Evolutionary conservation across 2,888 invertebrate genomes (phyloP).

Genomic region (Peribatodes rhomboidaria): DNA sequence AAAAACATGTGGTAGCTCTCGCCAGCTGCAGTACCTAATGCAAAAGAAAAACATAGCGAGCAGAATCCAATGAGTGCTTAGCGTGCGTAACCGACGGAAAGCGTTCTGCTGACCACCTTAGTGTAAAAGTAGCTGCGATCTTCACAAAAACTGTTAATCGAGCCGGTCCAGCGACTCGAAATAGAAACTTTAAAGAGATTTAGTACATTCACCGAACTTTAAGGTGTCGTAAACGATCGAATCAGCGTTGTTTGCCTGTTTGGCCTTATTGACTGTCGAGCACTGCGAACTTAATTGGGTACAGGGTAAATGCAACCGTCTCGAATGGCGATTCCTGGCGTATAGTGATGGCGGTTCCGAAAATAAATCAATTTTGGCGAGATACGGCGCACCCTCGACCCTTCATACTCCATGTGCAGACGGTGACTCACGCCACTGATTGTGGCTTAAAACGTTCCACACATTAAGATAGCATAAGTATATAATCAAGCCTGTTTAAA

Average conservation of each 20-base stretch:
- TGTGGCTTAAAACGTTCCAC: constrained; percentile 22
- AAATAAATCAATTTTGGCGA: constrained; percentile 56
- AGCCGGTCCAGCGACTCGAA: constrained; percentile 70
- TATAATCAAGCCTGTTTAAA: constrained; percentile 31
- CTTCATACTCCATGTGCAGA: constrained; percentile 41
- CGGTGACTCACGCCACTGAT: constrained; percentile 44
- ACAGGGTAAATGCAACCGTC: constrained; percentile 40
- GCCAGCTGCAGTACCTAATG: constrained; percentile 25
- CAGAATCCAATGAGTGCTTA: constrained; percentile 53
- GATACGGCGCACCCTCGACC: constrained; percentile 46
- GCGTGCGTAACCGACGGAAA: constrained; percentile 65
- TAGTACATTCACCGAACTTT: constrained; percentile 59
- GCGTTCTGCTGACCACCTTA: constrained; percentile 59
- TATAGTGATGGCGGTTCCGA: constrained; percentile 50
- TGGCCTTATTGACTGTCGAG: constrained; percentile 70
- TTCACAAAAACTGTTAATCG: constrained; percentile 76
- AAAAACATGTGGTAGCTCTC: constrained; percentile 31
- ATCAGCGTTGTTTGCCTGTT: constrained; percentile 53
- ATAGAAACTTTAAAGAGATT: constrained; percentile 69
- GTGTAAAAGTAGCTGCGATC: constrained; percentile 59
- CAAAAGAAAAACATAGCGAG: constrained; percentile 44
- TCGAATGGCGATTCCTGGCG: constrained; percentile 45
- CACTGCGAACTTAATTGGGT: constrained; percentile 60
- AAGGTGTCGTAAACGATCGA: constrained; percentile 68
- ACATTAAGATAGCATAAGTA: constrained; percentile 26